These are phyloP conservation scores for Acrocera orbiculus DNA, from an alignment of 2,888 invertebrate genomes.

Conservation along the genomic window DNA sequence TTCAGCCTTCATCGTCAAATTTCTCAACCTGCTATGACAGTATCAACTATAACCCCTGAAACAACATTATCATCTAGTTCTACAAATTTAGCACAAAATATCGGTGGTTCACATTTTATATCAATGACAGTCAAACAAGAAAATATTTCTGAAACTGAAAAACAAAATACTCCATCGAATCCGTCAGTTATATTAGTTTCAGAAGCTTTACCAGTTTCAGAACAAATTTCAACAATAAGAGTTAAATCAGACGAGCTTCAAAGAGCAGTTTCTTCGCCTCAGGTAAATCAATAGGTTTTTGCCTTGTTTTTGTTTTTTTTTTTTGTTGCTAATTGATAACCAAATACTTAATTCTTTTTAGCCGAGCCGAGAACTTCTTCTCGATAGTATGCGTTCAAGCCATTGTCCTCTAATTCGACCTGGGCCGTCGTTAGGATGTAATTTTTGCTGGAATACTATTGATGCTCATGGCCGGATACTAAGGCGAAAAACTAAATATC, in stretches of 20 bases:
- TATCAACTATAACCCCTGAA: slow-evolving; percentile 9
- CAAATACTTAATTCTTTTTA: slow-evolving; percentile 16
- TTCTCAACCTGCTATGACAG: slow-evolving; percentile 32
- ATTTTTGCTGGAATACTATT: slow-evolving; percentile 82
- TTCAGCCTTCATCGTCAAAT: slow-evolving; percentile 34
- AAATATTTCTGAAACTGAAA: not conserved
- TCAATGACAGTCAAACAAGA: slow-evolving; percentile 8
- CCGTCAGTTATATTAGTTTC: slow-evolving; percentile 27
- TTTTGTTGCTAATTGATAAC: too few species aligned
- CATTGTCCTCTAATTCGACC: slow-evolving; percentile 70
- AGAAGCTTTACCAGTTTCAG: too few species aligned
- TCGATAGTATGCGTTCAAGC: slow-evolving; percentile 42
- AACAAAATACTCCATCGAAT: slow-evolving; percentile 17
- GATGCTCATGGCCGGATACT: slow-evolving; percentile 66
- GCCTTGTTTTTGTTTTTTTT: slow-evolving; percentile 1
- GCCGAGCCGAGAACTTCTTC: slow-evolving; percentile 30
- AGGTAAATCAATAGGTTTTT: slow-evolving; percentile 34
- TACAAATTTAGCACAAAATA: slow-evolving; percentile 14
- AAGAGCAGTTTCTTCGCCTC: slow-evolving; percentile 42
- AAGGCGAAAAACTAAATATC: slow-evolving; percentile 73
- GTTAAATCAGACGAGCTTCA: slow-evolving; percentile 41
- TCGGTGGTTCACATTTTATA: slow-evolving; percentile 9
- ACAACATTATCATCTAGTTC: slow-evolving; percentile 10
- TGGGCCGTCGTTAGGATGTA: slow-evolving; percentile 72
- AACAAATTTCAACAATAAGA: slow-evolving; percentile 30